Percentiles rank a stretch among this genome's conserved stretches.
Evolutionary conservation across 2,113 vertebrate genomes (phyloP).

Genomic region (Callaeas wilsoni): DNA sequence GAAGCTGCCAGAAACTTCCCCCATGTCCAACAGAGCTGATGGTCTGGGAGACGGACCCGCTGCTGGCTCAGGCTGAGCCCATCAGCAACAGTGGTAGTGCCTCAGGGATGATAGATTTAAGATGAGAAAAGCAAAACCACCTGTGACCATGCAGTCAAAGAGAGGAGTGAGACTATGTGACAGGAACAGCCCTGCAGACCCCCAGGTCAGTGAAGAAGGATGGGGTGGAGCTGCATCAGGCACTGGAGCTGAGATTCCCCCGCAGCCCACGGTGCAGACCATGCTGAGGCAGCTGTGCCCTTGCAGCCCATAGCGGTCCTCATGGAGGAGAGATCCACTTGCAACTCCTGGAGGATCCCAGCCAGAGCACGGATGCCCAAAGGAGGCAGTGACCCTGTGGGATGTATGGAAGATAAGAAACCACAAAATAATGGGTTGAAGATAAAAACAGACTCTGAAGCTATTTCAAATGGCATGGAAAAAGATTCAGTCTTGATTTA

Average conservation of each 20-base stretch:
- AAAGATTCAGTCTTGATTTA: neutral
- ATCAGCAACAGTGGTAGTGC: neutral
- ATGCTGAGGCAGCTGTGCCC: neutral
- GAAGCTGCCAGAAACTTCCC: neutral
- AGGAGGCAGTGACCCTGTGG: neutral
- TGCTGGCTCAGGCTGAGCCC: neutral
- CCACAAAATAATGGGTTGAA: neutral
- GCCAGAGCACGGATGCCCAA: neutral
- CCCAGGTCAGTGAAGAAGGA: neutral
- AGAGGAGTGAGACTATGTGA: neutral
- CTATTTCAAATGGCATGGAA: neutral
- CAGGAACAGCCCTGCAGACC: neutral
- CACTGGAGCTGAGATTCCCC: accelerated
- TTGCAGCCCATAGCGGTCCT: neutral
- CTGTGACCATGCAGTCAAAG: neutral
- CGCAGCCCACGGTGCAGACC: neutral
- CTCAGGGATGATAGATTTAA: neutral
- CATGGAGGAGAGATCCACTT: neutral
- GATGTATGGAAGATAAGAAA: neutral
- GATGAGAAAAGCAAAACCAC: neutral
- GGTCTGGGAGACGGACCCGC: accelerated
- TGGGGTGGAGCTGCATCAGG: accelerated
- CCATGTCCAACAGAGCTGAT: accelerated
- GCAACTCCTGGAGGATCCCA: neutral
- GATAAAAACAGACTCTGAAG: neutral